Conservation (phyloP, 2,113 vertebrate genomes). For the Arothron firmamentum region DNA sequence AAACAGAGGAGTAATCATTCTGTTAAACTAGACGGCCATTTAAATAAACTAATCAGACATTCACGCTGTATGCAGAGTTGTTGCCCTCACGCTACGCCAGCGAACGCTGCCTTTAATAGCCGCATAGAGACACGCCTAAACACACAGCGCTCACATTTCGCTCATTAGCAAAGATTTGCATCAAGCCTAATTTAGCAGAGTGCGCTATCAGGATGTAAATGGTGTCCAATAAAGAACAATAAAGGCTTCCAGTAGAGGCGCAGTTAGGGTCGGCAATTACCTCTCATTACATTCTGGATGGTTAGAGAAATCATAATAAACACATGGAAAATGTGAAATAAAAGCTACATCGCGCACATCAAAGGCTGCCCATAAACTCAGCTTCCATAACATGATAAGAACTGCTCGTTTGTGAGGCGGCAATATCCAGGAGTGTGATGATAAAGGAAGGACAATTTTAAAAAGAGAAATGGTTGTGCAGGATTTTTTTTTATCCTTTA, state of each 20-base stretch:
- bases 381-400: constrained; percentile 25
- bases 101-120: constrained; percentile 46
- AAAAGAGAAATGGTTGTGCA: constrained; percentile 8
- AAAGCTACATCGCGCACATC: constrained; percentile 44
- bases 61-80: constrained; percentile 24
- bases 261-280: constrained; percentile 57
- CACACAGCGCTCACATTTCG: constrained; percentile 58
- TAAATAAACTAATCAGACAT: constrained; percentile 57
- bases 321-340: constrained; percentile 59
- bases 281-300: constrained; percentile 57
- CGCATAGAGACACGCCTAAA: constrained; percentile 48
- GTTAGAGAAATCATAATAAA: constrained; percentile 60
- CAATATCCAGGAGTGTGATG: constrained; percentile 6
- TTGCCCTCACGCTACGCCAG: constrained; percentile 36
- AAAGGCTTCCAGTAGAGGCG: constrained; percentile 50
- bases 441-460: constrained; percentile 6
- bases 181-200: constrained; percentile 65
- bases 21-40: constrained; percentile 50
- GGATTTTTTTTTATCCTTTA: constrained; percentile 7
- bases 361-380: constrained; percentile 36
- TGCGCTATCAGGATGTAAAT: constrained; percentile 60
- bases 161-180: constrained; percentile 67
- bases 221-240: constrained; percentile 67
- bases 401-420: constrained; percentile 31
- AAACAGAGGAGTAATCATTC: constrained; percentile 40